A percentile compares a stretch with the other conserved stretches of the same genome.
Evolutionary conservation across 1,140 invertebrate species (phyloP).

Genomic region (Musca vetustissima): DNA sequence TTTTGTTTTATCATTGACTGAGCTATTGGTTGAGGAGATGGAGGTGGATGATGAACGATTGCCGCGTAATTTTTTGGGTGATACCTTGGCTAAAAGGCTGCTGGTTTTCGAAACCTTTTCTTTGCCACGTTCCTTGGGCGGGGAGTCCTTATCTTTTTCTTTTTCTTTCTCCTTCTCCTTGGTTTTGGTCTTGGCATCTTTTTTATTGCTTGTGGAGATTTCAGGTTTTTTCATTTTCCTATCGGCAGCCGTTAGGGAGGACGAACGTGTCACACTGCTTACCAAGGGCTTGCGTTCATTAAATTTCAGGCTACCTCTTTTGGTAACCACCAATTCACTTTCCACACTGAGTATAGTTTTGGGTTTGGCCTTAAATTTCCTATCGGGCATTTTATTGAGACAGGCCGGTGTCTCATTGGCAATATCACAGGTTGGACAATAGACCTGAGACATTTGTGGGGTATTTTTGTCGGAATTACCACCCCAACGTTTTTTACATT

Average conservation of each 20-base stretch:
- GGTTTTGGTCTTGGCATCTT: slow-evolving; percentile 37
- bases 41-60: neutral
- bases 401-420: slow-evolving; percentile 58
- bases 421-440: slow-evolving; percentile 56
- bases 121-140: slow-evolving; percentile 34
- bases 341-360: slow-evolving; percentile 49
- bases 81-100: slow-evolving; percentile 43
- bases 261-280: slow-evolving; percentile 39
- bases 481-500: slow-evolving; percentile 55
- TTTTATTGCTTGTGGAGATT: slow-evolving; percentile 28
- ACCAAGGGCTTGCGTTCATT: slow-evolving; percentile 27
- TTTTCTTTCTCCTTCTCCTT: slow-evolving; percentile 40
- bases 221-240: slow-evolving; percentile 32
- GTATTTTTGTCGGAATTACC: slow-evolving; percentile 37
- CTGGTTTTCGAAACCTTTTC: slow-evolving; percentile 32
- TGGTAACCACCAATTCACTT: slow-evolving; percentile 49
- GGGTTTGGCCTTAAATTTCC: slow-evolving; percentile 48
- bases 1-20: slow-evolving; percentile 23
- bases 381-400: slow-evolving; percentile 56
- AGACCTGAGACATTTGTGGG: slow-evolving; percentile 58
- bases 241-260: slow-evolving; percentile 47
- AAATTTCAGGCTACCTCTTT: slow-evolving; percentile 40
- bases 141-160: slow-evolving; percentile 36
- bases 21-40: neutral
- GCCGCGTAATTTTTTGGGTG: slow-evolving; percentile 40